A percentile compares a stretch with the other conserved stretches of the same genome.
Conservation (phyloP, 2,113 vertebrate genomes). For the Bos indicus region DNA sequence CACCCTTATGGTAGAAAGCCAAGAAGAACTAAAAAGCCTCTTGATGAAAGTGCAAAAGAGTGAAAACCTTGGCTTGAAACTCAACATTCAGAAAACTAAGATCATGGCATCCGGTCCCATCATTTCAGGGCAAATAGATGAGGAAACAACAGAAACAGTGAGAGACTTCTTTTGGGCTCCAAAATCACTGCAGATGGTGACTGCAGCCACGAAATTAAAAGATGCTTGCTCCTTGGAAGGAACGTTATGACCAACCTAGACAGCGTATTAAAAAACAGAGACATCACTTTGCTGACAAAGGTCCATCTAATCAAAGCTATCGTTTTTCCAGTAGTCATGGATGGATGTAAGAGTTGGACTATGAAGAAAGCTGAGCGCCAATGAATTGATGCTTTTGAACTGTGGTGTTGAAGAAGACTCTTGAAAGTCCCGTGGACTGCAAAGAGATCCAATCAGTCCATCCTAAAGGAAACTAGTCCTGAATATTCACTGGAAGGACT, state of each 20-base stretch:
- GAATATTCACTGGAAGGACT: background rate
- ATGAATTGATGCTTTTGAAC: background rate
- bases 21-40: background rate
- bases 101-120: background rate
- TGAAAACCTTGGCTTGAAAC: background rate
- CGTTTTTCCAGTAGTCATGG: background rate
- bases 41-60: background rate
- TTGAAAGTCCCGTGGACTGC: background rate
- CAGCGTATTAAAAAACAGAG: background rate
- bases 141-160: background rate
- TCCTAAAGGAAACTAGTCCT: background rate
- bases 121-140: background rate
- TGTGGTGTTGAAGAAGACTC: background rate
- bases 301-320: background rate
- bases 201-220: background rate
- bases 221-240: background rate
- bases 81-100: background rate
- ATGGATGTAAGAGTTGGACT: background rate
- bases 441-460: background rate
- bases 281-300: background rate
- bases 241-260: background rate
- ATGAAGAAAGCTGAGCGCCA: background rate
- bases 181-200: background rate
- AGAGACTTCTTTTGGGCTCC: background rate
- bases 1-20: background rate